Evolutionary conservation across 2,888 invertebrate genomes (phyloP), one percentile per base, ranked within the genome.

Genomic region (Embidobia sp.): DNA sequence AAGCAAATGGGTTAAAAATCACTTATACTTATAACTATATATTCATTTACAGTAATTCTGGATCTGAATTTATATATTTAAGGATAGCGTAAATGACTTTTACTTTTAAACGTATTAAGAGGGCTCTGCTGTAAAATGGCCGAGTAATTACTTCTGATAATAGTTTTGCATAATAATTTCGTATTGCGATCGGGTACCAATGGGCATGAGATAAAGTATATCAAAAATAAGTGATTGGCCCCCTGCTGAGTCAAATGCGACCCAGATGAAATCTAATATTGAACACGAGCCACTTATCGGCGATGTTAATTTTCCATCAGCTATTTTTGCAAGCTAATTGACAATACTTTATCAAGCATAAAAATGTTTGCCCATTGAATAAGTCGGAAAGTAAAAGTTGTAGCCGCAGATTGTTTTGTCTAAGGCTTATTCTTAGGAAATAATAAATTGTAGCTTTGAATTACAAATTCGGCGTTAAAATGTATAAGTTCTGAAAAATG

Each of bases 221-320:
- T 40, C 48, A 33, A 53, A 55, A 51, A 8, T 29, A 37, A 59
- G 42, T 11, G 51, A 69, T 69, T 48, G 42, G 49, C 19, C 44
- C 49, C 73, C 73, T 18, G 73, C 73, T 66, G 73, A 19, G 66
- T 18, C 57, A 16, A 66, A 74, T 44, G 37, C 29, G 51, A 46
- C 18, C 49, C 55, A 73, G 73, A 63, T 64, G 64, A 27, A 55
- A 74, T 74, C 73, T 66, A 57, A 59, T 57, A 48, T 40, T 15
- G 49, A 64, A 73, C 42, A 31, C 33, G 48, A 37, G 63, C 10
- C 64, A 33, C 19, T 33, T 48, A 44, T 33, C 19, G 26, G 29
- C 18, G 10, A 46, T 40, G 16, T 16, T 48, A 40, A 64, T 57
- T 67, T 44, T 7, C n/a, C 22, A 18, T 18, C 3, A 13, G 8